These are phyloP conservation scores for Pristionchus arcanus DNA, from an alignment of 2,888 invertebrate species.

Conservation along the genomic window DNA sequence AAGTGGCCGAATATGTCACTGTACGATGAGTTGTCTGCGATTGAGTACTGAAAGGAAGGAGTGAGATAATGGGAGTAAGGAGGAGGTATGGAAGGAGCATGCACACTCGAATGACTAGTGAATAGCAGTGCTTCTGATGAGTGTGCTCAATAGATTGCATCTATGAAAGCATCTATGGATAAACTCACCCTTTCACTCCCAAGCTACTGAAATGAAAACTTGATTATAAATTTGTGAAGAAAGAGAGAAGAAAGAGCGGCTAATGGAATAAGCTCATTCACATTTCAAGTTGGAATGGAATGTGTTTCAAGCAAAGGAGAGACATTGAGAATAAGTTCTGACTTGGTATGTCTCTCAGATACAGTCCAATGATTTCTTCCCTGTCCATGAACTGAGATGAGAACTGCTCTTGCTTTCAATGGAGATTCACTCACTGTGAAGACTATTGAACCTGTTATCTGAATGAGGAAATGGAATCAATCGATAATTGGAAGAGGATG, in stretches of 20 bases:
- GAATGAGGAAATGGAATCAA: neutral
- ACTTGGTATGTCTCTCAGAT: constrained; percentile 43
- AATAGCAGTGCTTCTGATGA: neutral
- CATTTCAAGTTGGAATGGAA: neutral
- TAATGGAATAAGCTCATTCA: neutral
- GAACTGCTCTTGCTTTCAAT: constrained; percentile 49
- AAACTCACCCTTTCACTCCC: constrained; percentile 29
- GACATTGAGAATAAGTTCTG: neutral
- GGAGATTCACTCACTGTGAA: constrained; percentile 51
- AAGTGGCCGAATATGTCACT: constrained; percentile 38
- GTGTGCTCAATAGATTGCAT: neutral
- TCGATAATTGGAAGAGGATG: neutral
- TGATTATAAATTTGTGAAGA: neutral
- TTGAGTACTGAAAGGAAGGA: constrained; percentile 27
- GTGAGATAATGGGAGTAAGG: neutral
- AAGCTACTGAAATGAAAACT: neutral
- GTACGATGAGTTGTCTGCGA: constrained; percentile 56
- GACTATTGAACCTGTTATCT: constrained; percentile 33
- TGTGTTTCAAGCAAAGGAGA: neutral
- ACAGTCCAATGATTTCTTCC: constrained; percentile 53
- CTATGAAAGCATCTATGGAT: neutral
- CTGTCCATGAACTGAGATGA: constrained; percentile 49
- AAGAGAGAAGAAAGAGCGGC: neutral
- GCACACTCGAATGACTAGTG: neutral
- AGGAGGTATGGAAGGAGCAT: neutral